A percentile compares a stretch with the other conserved stretches of the same genome.
These are phyloP conservation scores for Petrocephalus microphthalmus DNA, from an alignment of 2,113 vertebrate species.

Conservation along the genomic window DNA sequence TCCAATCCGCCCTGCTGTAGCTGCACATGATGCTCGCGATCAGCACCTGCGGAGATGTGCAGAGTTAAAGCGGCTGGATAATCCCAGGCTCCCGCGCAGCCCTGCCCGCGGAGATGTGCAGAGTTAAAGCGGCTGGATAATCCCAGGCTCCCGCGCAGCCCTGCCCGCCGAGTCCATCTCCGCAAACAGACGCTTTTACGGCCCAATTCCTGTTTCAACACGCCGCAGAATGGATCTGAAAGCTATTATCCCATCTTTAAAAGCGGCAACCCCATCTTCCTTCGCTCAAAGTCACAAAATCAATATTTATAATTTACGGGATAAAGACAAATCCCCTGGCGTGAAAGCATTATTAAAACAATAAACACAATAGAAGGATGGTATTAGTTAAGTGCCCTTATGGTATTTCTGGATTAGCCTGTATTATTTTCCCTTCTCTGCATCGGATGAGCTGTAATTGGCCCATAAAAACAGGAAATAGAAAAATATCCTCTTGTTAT, in stretches of 20 bases:
- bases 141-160: slow-evolving; percentile 9
- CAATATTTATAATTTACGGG: slow-evolving; percentile 69
- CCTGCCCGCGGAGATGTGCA: slow-evolving; percentile 7
- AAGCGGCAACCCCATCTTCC: slow-evolving; percentile 27
- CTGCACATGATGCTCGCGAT: slow-evolving; percentile 83
- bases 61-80: not conserved
- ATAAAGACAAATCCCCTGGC: slow-evolving; percentile 57
- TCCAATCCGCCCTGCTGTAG: slow-evolving; percentile 74
- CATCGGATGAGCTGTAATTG: slow-evolving; percentile 47
- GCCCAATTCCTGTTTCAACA: slow-evolving; percentile 43
- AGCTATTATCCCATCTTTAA: slow-evolving; percentile 40
- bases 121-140: not conserved
- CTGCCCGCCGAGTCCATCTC: slow-evolving; percentile 19
- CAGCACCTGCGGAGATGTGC: slow-evolving; percentile 64
- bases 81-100: slow-evolving; percentile 8
- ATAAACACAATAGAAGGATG: slow-evolving; percentile 55
- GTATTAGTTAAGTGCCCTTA: slow-evolving; percentile 53
- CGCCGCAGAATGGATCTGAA: slow-evolving; percentile 41
- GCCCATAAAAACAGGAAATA: slow-evolving; percentile 48
- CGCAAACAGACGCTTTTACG: slow-evolving; percentile 26
- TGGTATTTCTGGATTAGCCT: slow-evolving; percentile 46
- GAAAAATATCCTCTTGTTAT: slow-evolving; percentile 43
- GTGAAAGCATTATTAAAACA: slow-evolving; percentile 62
- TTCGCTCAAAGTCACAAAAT: slow-evolving; percentile 49
- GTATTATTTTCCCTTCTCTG: slow-evolving; percentile 34